Conservation (phyloP, 2,888 invertebrate species). For the Stenodema calcarata region DNA sequence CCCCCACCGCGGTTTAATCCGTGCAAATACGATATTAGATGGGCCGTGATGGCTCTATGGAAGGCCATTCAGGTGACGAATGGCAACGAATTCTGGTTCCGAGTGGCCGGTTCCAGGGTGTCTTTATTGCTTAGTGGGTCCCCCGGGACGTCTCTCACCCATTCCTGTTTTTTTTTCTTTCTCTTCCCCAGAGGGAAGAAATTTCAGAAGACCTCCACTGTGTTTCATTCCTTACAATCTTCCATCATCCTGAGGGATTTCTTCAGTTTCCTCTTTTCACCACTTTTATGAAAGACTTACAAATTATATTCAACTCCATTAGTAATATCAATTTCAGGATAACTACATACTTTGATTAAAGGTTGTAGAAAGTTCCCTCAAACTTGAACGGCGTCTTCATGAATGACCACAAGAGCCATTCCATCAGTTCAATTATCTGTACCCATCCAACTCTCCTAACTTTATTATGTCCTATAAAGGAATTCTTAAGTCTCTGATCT, state of each 20-base stretch:
- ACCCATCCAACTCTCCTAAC: too few species aligned
- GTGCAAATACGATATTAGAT: conserved; percentile 14
- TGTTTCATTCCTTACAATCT: background rate
- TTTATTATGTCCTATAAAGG: too few species aligned
- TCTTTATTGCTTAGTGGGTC: conserved; percentile 29
- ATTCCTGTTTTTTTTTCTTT: background rate
- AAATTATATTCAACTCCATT: too few species aligned
- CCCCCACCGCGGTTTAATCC: conserved; percentile 22
- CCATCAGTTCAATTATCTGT: too few species aligned
- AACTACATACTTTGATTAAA: too few species aligned
- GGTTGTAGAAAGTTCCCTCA: too few species aligned
- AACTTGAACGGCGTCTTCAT: too few species aligned
- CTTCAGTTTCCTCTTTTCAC: background rate
- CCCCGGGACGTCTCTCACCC: background rate
- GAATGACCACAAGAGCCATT: too few species aligned
- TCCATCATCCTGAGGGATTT: conserved; percentile 8
- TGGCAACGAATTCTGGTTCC: conserved; percentile 10
- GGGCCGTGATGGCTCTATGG: background rate
- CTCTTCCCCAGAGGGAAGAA: background rate
- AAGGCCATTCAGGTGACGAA: conserved; percentile 12
- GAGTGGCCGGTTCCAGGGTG: conserved; percentile 23
- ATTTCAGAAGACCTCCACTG: background rate
- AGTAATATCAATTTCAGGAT: too few species aligned
- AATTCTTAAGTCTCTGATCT: too few species aligned
- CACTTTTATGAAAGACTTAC: background rate